Base-by-base conservation (phyloP, 1,140 invertebrate species). In the Drosophila neocordata region DNA sequence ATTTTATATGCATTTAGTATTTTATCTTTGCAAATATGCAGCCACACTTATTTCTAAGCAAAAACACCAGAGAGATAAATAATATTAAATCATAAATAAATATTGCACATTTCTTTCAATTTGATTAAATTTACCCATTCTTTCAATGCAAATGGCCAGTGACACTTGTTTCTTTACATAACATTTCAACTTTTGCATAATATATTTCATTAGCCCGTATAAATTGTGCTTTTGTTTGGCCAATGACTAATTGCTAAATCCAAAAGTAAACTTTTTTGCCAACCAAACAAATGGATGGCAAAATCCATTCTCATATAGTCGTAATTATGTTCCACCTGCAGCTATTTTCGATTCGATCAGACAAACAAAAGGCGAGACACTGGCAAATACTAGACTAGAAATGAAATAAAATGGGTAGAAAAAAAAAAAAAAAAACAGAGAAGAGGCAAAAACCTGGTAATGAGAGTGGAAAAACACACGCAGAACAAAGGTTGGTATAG, bases 401-500 rank as follows among this genome's bases (percentile, higher is more conserved):
- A 63, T 69, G 59, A 69, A 72, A 66, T 11, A 4, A 67, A 73
- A 67, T 71, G 65, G 73, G 67, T 85, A 70, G 69, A 80, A 85
- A 80, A 74, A 80, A 84, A 85, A 77, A 85, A 84, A 78, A 72
- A 85, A 66, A 73, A 78, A 84, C 81, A 66, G 65, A 64, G 70
- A 72, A 65, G n/a, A n/a, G n/a, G n/a, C n/a, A n/a, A n/a, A n/a
- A 85, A 88, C 79, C 80, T 82, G 70, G 83, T 88, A 88, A 87
- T 87, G 82, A 87, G 82, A 75, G 78, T 44, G 63, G 58, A 57
- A 35, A 35, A 51, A 61, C 60, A 53, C 34, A 52, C 58, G 37
- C 41, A 44, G 13, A 20, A 69, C 11, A 13, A 57, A 60, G 51
- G 38, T 24, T 4, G 24, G 20, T 8, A 44, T 13, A 8, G 20